A percentile compares a stretch with the other conserved stretches of the same genome.
These are phyloP conservation scores for Muntiacus muntjak DNA, from an alignment of 2,113 vertebrate species.

Conservation along the genomic window DNA sequence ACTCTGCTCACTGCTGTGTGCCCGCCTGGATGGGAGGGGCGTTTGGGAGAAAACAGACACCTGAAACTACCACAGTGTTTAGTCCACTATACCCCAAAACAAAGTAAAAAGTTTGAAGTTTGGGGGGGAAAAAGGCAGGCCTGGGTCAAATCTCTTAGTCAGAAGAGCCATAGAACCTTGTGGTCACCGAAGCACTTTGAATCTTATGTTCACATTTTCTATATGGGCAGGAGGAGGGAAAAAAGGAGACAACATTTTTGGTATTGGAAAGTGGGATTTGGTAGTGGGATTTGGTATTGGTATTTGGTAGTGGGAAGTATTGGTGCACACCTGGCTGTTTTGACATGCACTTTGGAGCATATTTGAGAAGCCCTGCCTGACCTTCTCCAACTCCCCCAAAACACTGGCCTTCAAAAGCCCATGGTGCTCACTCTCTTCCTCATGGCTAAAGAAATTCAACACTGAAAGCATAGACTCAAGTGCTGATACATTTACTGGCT, in stretches of 20 bases:
- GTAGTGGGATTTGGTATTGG: too few relatives aligned
- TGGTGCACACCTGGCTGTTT: background rate
- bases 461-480: background rate
- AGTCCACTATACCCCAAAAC: background rate
- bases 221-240: background rate
- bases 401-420: background rate
- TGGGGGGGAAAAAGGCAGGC: fast-evolving
- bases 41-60: background rate
- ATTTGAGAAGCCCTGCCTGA: background rate
- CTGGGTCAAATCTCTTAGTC: background rate
- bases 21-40: background rate
- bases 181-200: background rate
- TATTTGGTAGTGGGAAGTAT: too few relatives aligned
- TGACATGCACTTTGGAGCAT: background rate
- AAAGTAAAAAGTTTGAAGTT: background rate
- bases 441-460: background rate
- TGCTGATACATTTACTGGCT: background rate
- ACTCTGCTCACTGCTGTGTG: background rate
- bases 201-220: background rate
- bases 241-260: background rate
- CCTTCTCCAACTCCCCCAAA: background rate
- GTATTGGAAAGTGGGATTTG: too few relatives aligned
- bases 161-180: background rate
- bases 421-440: background rate
- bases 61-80: background rate